Conservation (phyloP, 92 coral and sea anemone genomes). For the Palythoa caribaeorum region DNA sequence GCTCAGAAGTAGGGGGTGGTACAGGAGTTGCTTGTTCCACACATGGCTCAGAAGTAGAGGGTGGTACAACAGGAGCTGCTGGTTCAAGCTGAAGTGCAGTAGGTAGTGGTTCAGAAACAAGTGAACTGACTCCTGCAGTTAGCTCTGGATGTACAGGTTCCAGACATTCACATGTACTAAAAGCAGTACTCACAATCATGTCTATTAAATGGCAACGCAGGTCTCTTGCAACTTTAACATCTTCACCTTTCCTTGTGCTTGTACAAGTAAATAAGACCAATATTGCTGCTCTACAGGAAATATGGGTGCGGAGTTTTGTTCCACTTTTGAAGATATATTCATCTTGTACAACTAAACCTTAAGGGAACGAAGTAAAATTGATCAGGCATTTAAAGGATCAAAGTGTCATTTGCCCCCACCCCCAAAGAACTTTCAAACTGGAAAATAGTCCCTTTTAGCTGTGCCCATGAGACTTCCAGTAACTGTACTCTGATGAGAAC, state of each 20-base stretch:
- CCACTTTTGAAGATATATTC: slow-evolving; percentile 34
- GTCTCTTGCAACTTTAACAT: slow-evolving; percentile 18
- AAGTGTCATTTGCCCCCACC: no score
- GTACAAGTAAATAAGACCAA: slow-evolving; percentile 18
- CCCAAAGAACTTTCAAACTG: no score
- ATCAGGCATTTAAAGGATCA: no score
- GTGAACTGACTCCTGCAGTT: background rate
- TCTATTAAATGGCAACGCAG: slow-evolving; percentile 36
- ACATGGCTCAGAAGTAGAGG: background rate
- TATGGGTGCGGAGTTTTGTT: slow-evolving; percentile 28
- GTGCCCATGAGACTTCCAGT: no score
- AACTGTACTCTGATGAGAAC: no score
- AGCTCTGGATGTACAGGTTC: background rate
- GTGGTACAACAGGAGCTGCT: background rate
- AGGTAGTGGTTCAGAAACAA: background rate
- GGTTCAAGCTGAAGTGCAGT: background rate
- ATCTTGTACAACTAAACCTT: slow-evolving; percentile 41
- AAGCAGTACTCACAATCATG: slow-evolving; percentile 10
- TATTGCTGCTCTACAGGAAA: slow-evolving; percentile 40
- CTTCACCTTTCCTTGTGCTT: slow-evolving; percentile 26
- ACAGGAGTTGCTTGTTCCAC: background rate
- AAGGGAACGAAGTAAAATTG: background rate
- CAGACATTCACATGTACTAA: background rate
- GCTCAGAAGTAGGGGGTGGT: background rate
- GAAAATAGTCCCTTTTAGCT: no score